Evolutionary conservation across 2,113 vertebrate species (phyloP), one percentile per base, ranked within the genome.

Genomic region (Galemys pyrenaicus): DNA sequence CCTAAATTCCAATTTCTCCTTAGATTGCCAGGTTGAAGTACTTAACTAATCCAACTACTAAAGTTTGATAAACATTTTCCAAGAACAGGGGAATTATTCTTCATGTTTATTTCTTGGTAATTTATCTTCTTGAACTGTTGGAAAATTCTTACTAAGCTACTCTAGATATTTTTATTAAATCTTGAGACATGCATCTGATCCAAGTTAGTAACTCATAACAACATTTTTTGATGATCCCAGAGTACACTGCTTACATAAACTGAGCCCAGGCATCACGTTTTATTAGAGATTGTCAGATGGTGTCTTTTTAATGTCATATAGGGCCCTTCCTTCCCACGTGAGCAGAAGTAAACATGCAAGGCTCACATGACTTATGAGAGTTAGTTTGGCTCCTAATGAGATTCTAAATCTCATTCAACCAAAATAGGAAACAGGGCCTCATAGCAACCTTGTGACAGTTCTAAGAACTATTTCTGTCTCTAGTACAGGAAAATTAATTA

Each of bases 181-280:
- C 67, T 80, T 51, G 26, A 70, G 75, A 95, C 81, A 92, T 86
- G 28, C 28, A 84, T 94, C 71, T 89, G 71, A 91, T 92, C 54
- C 37, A 75, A 91, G 32, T 90, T 89, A 91, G 49, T 92, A 95
- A 80, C 4, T 24, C 58, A 65, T 9, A 70, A 71, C 37, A 84
- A 20, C 92, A 73, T 89, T 96, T 97, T 94, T 96, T 58, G 26
- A 80, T 64, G 39, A 58, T 92, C 26, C 56, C n/a, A 51, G 20
- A n/a, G 22, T 88, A 60, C 19, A n/a, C 49, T 84, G 39, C 74
- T 94, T 64, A 67, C 32, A 58, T 88, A 92, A 94, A 77, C 51
- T 82, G 24, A 89, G 62, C 58, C 39, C 13, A 68, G 17, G 2
- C 22, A 82, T 51, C 56, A 46, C 32, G 26, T 92, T 64, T 86